Percentiles rank a stretch among this genome's conserved stretches.
Conservation (phyloP, 2,888 invertebrate species). For the Hydrotaea cyrtoneurina region DNA sequence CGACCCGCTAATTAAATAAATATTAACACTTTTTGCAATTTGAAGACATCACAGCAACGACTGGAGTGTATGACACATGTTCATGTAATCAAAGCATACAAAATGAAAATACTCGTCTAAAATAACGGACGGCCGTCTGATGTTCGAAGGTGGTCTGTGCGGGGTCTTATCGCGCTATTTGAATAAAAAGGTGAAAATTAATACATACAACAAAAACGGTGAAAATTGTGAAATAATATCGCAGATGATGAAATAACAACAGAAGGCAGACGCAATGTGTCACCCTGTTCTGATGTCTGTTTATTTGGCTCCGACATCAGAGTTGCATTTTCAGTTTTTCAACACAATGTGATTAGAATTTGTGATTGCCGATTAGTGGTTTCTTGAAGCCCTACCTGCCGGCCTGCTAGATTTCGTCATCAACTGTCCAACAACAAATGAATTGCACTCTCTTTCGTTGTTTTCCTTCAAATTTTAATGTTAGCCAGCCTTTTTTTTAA, state of each 20-base stretch:
- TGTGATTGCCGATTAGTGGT: background rate
- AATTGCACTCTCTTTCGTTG: background rate
- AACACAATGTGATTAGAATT: background rate
- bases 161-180: background rate
- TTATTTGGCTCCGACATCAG: too few species aligned
- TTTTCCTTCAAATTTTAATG: background rate
- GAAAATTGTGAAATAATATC: background rate
- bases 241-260: too few species aligned
- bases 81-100: background rate
- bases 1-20: constrained; percentile 39
- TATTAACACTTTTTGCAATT: background rate
- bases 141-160: too few species aligned
- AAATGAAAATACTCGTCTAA: too few species aligned
- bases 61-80: constrained; percentile 4
- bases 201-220: too few species aligned
- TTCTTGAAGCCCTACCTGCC: background rate
- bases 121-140: too few species aligned
- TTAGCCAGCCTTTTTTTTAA: background rate
- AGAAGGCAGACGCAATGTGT: too few species aligned
- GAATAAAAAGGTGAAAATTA: too few species aligned
- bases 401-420: too few species aligned
- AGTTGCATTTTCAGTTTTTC: too few species aligned
- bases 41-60: background rate
- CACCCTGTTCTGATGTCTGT: too few species aligned
- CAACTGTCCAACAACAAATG: background rate